A percentile compares a stretch with the other conserved stretches of the same genome.
These are phyloP conservation scores for Tapera naevia DNA, from an alignment of 2,797 vertebrate genomes.

Conservation along the genomic window DNA sequence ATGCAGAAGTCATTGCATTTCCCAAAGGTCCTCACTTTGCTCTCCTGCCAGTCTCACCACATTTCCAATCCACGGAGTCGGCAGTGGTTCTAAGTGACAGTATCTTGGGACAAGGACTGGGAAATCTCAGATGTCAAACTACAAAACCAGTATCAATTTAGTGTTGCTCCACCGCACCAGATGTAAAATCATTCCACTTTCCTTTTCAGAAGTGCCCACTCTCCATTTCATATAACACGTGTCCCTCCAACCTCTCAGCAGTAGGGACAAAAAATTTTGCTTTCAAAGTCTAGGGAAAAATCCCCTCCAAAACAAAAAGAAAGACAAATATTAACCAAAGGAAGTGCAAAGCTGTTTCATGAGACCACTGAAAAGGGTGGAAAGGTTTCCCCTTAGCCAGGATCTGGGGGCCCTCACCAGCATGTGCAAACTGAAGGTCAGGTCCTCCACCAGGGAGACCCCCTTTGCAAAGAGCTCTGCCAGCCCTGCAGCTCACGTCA, in stretches of 20 bases:
- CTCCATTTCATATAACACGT: not conserved
- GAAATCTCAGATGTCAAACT: not conserved
- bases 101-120: not conserved
- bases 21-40: not conserved
- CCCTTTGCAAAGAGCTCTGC: not conserved
- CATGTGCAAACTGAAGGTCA: not conserved
- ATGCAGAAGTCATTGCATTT: not conserved
- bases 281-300: not conserved
- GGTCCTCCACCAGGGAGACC: not conserved
- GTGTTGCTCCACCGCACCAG: not conserved
- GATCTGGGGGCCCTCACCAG: not conserved
- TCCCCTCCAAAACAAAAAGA: not conserved
- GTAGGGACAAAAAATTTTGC: not conserved
- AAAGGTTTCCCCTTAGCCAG: not conserved
- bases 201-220: not conserved
- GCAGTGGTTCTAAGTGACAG: not conserved
- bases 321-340: not conserved
- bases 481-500: not conserved
- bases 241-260: not conserved
- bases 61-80: fast-evolving
- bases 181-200: not conserved
- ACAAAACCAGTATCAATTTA: not conserved
- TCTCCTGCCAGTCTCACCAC: fast-evolving
- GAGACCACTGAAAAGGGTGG: not conserved
- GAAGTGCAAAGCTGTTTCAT: not conserved